Base-by-base conservation (phyloP, 1,140 invertebrate genomes). In the Nylanderia fulva region DNA sequence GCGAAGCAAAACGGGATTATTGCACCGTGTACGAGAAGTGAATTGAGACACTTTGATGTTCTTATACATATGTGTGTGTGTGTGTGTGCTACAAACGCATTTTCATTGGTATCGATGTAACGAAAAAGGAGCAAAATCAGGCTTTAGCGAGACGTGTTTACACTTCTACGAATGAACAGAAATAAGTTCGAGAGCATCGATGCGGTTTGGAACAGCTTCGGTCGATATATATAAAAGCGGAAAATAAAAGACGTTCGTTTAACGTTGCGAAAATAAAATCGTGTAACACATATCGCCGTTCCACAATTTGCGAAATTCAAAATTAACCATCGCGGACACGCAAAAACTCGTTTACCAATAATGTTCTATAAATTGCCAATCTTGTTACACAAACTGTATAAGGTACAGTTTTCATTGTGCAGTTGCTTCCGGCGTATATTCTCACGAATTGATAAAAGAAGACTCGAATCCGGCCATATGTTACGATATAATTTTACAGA, bases 21-120 rank as follows among this genome's bases (percentile, higher is more conserved):
- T 82, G 52, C 42, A 29, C 52, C 24, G 48, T n/a, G n/a, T 36
- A 58, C 24, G 24, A 72, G 42, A 54, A 82, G 15, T 24, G 36
- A 80, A 71, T 69, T 56, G 64, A 71, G 48, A 80, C 29, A 52
- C 64, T 80, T 71, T 52, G 60, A 79, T 33, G 60, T 66, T 42
- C 18, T 68, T 71, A 82, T 33, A 33, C 54, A 82, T n/a, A n/a
- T n/a, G n/a, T n/a, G n/a, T n/a, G n/a, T n/a, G n/a, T n/a, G n/a
- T n/a, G n/a, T n/a, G n/a, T 42, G 36, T 39, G 18, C 63, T 42
- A 6, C 36, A 3, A 69, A 71, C 18, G 77, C 18, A 42, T 52
- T 48, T 66, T n/a, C 11, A 4, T 21, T 45, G 29, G 4, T 24
- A 48, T 42, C 64, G 33, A 13, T 56, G 56, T 58, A 56, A 56